Evolutionary conservation across 1,140 invertebrate genomes (phyloP).

Genomic region (Rhagoletis zephyria): DNA sequence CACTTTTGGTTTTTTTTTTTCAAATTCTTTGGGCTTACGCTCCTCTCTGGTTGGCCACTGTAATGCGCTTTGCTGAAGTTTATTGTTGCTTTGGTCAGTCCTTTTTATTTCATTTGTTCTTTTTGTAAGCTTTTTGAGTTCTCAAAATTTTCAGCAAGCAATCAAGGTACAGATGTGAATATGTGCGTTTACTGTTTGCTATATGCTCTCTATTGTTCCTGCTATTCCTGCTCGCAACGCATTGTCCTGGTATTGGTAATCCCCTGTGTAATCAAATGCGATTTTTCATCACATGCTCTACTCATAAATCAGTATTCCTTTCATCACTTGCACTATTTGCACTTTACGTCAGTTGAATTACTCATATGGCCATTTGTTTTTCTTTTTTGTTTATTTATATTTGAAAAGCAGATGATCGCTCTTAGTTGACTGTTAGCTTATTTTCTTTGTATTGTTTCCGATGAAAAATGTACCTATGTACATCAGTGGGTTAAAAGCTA

Average conservation of each 20-base stretch:
- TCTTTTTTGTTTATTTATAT: neutral
- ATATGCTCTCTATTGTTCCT: neutral
- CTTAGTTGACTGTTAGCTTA: neutral
- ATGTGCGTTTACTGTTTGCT: neutral
- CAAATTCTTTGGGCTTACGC: neutral
- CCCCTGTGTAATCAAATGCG: slow-evolving; percentile 54
- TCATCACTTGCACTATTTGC: slow-evolving; percentile 41
- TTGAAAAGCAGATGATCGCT: neutral
- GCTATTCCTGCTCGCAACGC: neutral
- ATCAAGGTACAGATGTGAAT: neutral
- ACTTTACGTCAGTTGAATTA: slow-evolving; percentile 5
- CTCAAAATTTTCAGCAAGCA: neutral
- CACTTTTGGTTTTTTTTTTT: neutral
- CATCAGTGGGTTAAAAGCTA: no score
- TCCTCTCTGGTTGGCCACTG: neutral
- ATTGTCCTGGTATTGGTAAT: slow-evolving; percentile 40
- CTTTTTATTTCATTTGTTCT: neutral
- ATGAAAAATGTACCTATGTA: no score
- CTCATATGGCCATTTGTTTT: no score
- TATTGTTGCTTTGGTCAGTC: slow-evolving; percentile 30
- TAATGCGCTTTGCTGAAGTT: slow-evolving; percentile 44
- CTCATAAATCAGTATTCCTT: slow-evolving; percentile 34
- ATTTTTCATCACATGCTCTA: slow-evolving; percentile 53
- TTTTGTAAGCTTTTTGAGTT: neutral
- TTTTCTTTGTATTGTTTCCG: no score